phyloP scores from a whole-genome alignment of 2,113 vertebrate species.

The Solea solea region DNA sequence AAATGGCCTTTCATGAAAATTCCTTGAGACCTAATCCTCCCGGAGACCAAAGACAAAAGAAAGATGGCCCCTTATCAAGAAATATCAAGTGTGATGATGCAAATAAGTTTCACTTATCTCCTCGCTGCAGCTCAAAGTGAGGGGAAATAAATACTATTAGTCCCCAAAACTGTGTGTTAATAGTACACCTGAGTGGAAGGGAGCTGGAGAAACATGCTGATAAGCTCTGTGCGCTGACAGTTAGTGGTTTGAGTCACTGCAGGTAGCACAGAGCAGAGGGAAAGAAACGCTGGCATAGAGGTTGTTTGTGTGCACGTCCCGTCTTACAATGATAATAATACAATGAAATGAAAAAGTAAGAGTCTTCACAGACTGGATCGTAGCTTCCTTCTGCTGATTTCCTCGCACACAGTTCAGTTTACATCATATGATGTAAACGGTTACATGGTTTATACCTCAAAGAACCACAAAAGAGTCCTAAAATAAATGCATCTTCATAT shows the following conservation, averaged over 20 bases:
- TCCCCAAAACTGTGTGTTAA: conserved; percentile 30
- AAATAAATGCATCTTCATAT: too few species aligned
- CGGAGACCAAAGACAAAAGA: conserved; percentile 66
- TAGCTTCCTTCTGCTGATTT: not conserved
- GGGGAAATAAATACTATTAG: conserved; percentile 6
- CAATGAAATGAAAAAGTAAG: not conserved
- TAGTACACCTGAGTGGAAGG: conserved; percentile 21
- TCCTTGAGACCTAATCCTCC: conserved; percentile 71
- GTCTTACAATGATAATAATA: not conserved
- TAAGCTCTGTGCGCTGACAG: conserved; percentile 47
- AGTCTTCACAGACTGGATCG: not conserved
- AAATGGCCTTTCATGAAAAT: conserved; percentile 77
- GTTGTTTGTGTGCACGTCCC: not conserved
- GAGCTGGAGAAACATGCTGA: conserved; percentile 40
- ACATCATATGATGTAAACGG: not conserved
- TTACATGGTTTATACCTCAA: not conserved
- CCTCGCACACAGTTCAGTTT: not conserved
- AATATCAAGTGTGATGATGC: conserved; percentile 63
- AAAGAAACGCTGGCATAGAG: conserved; percentile 12
- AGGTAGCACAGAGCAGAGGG: not conserved
- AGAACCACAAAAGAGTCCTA: too few species aligned
- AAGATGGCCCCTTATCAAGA: conserved; percentile 58
- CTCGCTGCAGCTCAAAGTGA: conserved; percentile 41
- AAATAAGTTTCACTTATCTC: conserved; percentile 70
- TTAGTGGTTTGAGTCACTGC: conserved; percentile 12